A percentile compares a stretch with the other conserved stretches of the same genome.
Evolutionary conservation across 37 sponge, comb jelly and placozoan genomes (phyloP).

Genomic region (Petrosia ficiformis): DNA sequence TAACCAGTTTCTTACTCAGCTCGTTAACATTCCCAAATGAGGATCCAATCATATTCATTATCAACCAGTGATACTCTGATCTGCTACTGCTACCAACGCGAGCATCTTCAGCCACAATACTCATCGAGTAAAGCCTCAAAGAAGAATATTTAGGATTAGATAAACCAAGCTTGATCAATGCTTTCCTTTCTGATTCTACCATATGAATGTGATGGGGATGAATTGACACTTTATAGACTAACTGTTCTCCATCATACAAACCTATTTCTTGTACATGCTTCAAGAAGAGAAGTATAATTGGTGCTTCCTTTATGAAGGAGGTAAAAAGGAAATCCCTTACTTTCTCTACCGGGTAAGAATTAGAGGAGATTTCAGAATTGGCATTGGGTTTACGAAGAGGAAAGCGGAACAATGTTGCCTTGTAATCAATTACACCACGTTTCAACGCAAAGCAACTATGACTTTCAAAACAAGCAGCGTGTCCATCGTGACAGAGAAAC

Average conservation of each 20-base stretch:
- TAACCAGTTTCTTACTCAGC: constrained; percentile 25
- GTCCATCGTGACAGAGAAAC: constrained; percentile 23
- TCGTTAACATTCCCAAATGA: background rate
- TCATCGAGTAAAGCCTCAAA: constrained; percentile 6
- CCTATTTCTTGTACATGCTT: constrained; percentile 40
- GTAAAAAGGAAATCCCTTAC: constrained; percentile 29
- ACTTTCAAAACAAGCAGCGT: constrained; percentile 15
- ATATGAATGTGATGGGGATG: background rate
- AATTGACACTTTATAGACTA: background rate
- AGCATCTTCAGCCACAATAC: background rate
- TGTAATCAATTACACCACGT: too few relatives aligned
- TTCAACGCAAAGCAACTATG: too few relatives aligned
- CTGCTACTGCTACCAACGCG: background rate
- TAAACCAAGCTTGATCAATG: background rate
- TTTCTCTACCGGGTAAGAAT: constrained; percentile 18
- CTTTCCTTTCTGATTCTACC: background rate
- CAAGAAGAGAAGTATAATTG: constrained; percentile 55
- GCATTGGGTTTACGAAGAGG: constrained; percentile 48
- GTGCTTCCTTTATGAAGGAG: constrained; percentile 48
- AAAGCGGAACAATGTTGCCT: constrained; percentile 75
- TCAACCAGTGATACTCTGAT: constrained; percentile 38
- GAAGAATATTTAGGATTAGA: background rate
- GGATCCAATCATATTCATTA: constrained; percentile 51
- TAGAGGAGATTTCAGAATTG: constrained; percentile 37
- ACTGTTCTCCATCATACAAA: constrained; percentile 23